Conservation (phyloP, 1,140 invertebrate genomes). For the Papilio glaucus region DNA sequence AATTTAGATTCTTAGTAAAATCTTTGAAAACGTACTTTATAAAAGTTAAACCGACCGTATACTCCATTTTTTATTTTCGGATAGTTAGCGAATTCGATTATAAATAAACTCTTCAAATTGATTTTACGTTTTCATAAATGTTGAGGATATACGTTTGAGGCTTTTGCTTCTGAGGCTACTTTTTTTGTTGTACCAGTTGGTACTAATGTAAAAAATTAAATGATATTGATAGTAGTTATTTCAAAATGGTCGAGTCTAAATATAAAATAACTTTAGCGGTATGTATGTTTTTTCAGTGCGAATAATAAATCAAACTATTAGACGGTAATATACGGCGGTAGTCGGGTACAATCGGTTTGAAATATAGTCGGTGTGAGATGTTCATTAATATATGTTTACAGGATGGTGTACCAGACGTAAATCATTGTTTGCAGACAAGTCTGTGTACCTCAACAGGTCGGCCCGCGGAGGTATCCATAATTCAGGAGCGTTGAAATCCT, state of each 20-base stretch:
- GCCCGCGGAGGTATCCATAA: conserved; percentile 51
- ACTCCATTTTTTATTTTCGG: no score
- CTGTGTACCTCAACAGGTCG: conserved; percentile 45
- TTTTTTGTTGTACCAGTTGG: no score
- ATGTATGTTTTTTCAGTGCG: neutral
- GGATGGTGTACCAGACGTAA: conserved; percentile 34
- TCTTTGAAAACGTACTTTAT: no score
- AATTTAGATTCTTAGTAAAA: no score
- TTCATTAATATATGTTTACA: conserved; percentile 47
- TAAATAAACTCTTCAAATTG: no score
- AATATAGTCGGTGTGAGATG: conserved; percentile 34
- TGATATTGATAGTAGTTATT: neutral
- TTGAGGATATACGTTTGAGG: no score
- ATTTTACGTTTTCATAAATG: no score
- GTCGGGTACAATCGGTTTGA: conserved; percentile 31
- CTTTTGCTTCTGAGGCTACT: no score
- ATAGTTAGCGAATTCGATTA: no score
- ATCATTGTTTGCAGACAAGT: conserved; percentile 46
- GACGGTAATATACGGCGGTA: conserved; percentile 35
- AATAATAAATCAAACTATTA: conserved; percentile 36
- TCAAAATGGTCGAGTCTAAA: no score
- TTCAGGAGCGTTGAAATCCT: conserved; percentile 53
- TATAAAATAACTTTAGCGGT: neutral
- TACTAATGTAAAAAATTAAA: no score
- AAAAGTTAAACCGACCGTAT: no score